Percentiles rank a stretch among this genome's conserved stretches.
Evolutionary conservation across 2,888 invertebrate species (phyloP).

Genomic region (Gerris lacustris): DNA sequence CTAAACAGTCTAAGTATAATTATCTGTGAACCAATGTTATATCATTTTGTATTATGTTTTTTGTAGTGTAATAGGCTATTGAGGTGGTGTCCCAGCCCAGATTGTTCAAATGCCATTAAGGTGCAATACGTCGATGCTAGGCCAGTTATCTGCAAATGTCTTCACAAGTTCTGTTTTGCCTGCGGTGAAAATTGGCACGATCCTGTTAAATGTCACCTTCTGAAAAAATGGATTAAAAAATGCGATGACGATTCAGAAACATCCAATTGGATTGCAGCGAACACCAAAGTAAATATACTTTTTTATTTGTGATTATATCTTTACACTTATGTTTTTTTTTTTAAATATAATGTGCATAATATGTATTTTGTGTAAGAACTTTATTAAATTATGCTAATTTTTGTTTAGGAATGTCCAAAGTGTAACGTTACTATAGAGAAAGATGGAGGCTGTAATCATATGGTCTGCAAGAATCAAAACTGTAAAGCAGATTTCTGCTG

Average conservation of each 20-base stretch:
- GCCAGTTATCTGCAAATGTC: slow-evolving; percentile 85
- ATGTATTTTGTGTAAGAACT: not conserved
- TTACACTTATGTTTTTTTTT: not conserved
- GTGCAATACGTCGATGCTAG: slow-evolving; percentile 81
- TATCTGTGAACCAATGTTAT: too few species aligned
- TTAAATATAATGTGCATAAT: not conserved
- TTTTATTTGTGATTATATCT: not conserved
- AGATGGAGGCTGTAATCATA: slow-evolving; percentile 98
- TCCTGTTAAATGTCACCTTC: slow-evolving; percentile 85
- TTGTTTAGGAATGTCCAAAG: slow-evolving; percentile 74
- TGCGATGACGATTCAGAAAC: slow-evolving; percentile 99
- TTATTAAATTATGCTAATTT: not conserved
- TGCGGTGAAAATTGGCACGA: slow-evolving; percentile 98
- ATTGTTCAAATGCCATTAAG: slow-evolving; percentile 91
- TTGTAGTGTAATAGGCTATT: slow-evolving; percentile 83
- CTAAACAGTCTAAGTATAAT: too few species aligned
- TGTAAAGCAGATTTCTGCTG: slow-evolving; percentile 98
- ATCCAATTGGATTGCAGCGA: slow-evolving; percentile 98
- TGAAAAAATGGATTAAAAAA: slow-evolving; percentile 95
- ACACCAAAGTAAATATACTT: slow-evolving; percentile 60
- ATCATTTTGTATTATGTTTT: slow-evolving; percentile 6
- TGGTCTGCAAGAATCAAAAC: slow-evolving; percentile 97
- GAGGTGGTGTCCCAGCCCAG: slow-evolving; percentile 96
- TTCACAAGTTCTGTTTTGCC: slow-evolving; percentile 87
- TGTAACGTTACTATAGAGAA: slow-evolving; percentile 95